Evolutionary conservation across 2,797 vertebrate species (phyloP).

Genomic region (Macropodus opercularis): DNA sequence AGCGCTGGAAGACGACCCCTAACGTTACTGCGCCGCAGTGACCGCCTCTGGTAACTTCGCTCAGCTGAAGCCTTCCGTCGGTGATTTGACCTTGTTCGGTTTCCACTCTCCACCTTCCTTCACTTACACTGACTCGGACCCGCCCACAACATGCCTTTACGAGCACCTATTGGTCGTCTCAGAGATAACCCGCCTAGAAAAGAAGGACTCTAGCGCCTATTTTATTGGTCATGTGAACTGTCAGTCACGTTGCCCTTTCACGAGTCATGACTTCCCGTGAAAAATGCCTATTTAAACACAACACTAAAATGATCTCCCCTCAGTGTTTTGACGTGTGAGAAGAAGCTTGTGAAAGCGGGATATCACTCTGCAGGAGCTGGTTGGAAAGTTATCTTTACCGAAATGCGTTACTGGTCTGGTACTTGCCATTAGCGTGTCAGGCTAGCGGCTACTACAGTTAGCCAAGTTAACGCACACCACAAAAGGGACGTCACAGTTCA

Average conservation of each 20-base stretch:
- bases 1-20: accelerated
- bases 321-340: too few relatives aligned
- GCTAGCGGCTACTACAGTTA: constrained; percentile 13
- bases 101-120: constrained; percentile 37
- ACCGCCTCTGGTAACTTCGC: neutral
- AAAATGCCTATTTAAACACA: constrained; percentile 43
- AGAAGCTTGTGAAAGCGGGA: neutral
- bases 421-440: neutral
- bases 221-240: constrained; percentile 27
- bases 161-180: constrained; percentile 55
- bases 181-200: constrained; percentile 20
- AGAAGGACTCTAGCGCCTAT: too few relatives aligned
- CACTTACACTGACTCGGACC: constrained; percentile 10
- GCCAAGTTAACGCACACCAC: too few relatives aligned
- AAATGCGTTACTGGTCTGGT: too few relatives aligned
- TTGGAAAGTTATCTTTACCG: neutral
- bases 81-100: constrained; percentile 82
- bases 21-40: too few relatives aligned
- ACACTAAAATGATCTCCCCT: neutral
- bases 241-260: constrained; percentile 77
- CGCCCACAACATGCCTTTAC: constrained; percentile 35
- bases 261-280: constrained; percentile 61
- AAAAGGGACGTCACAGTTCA: accelerated
- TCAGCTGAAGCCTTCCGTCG: neutral
- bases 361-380: neutral